These are phyloP conservation scores for Campylomormyrus numenius DNA, from an alignment of 2,113 vertebrate genomes.

Conservation along the genomic window DNA sequence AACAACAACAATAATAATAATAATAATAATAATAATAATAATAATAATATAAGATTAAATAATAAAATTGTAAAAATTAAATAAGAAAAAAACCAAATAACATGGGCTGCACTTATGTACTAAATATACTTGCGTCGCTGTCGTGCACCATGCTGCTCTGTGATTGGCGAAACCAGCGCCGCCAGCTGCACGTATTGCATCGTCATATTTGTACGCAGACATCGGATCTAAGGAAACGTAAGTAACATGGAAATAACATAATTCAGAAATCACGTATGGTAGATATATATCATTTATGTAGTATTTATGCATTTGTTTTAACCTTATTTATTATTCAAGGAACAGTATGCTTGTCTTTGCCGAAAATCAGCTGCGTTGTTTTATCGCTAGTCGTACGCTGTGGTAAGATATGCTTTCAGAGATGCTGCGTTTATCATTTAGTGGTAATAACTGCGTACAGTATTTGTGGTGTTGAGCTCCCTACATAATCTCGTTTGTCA, in stretches of 20 bases:
- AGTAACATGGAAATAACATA: neutral
- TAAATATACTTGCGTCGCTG: neutral
- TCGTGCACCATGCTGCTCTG: neutral
- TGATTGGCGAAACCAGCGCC: neutral
- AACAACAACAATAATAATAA: neutral
- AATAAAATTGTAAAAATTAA: neutral
- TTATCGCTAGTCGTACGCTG: neutral
- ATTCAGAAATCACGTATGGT: neutral
- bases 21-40: neutral
- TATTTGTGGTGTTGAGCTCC: neutral
- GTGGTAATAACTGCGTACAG: neutral
- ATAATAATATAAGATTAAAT: neutral
- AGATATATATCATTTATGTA: neutral
- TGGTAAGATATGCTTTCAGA: neutral
- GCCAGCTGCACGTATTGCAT: neutral
- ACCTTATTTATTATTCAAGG: neutral
- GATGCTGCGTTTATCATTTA: neutral
- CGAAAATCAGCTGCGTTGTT: neutral
- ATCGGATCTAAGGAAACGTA: neutral
- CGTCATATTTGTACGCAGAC: neutral
- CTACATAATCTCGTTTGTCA: neutral
- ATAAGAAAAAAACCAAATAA: neutral
- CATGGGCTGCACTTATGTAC: neutral
- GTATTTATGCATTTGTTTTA: neutral
- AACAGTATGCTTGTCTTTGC: neutral